Base-by-base conservation (phyloP, 2,113 vertebrate genomes). In the Xenopus borealis region DNA sequence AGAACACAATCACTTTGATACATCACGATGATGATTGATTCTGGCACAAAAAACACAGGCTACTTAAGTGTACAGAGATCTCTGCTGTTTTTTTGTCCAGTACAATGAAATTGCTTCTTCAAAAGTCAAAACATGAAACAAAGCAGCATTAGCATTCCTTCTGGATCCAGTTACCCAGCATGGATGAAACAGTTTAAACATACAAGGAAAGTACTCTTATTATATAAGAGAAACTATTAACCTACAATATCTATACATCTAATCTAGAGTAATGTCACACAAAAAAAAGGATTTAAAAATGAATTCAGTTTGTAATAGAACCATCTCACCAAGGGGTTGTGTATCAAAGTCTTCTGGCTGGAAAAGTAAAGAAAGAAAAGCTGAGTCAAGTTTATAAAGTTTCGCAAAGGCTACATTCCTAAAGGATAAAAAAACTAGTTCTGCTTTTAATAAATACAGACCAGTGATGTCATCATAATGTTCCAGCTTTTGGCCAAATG, bases 51-150 rank as follows among this genome's bases (percentile, higher is more conserved):
- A 62, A 68, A 78, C 47, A 67, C 55, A 79, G 57, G 33, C 50
- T 47, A 69, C 50, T 70, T 67, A 45, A 74, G 64, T 63, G 20
- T 33, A 58, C 30, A 57, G 40, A 62, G 66, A 57, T 64, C 68
- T 59, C 62, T 78, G 61, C 61, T 70, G 66, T 65, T 74, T 64
- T 27, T 64, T 78, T 78, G 66, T 77, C 59, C 65, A 70, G 81
- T 81, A 79, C 44, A 73, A 84, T 80, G 82, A 75, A 83, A 80
- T 79, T 73, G 61, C 73, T 50, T 78, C 79, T 85, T 82, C 74
- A 81, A 78, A 79, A 79, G 83, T 79, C 59, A 83, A 81, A 79
- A 78, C 78, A 81, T 67, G 78, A 81, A 85, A 78, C 79, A 78
- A 78, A 62, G 46, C 45, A 20, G 11, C 63, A 58, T 66, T 66